Percentiles rank a stretch among this genome's conserved stretches.
These are phyloP conservation scores for Pseudorhombus dupliciocellatus DNA, from an alignment of 2,113 vertebrate species.

Conservation along the genomic window DNA sequence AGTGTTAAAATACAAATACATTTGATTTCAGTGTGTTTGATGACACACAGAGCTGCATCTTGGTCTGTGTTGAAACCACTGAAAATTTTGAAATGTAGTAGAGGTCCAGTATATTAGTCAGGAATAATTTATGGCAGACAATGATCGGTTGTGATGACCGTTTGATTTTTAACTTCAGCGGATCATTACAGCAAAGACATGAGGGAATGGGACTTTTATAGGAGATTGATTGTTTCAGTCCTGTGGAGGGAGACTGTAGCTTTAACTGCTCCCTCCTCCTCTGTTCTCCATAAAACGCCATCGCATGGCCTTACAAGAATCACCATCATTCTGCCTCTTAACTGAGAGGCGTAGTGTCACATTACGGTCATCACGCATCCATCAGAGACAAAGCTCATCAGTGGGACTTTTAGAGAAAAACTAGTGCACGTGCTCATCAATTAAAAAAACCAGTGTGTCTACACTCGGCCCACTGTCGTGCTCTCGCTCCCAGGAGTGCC, in stretches of 20 bases:
- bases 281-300: not conserved
- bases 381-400: not conserved
- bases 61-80: too few relatives aligned
- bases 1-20: too few relatives aligned
- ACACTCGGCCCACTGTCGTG: not conserved
- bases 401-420: too few relatives aligned
- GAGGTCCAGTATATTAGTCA: not conserved
- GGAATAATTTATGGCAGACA: not conserved
- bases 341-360: too few relatives aligned
- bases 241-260: not conserved
- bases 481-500: not conserved
- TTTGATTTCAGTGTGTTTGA: too few relatives aligned
- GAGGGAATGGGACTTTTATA: not conserved
- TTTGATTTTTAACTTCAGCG: too few relatives aligned
- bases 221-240: not conserved
- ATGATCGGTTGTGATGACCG: not conserved
- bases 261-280: not conserved
- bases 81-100: too few relatives aligned
- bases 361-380: not conserved
- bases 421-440: too few relatives aligned
- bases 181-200: not conserved
- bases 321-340: too few relatives aligned
- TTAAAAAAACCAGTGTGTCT: not conserved
- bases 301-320: not conserved
- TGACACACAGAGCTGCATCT: too few relatives aligned